phyloP scores from a whole-genome alignment of 2,888 invertebrate genomes.

The Lasioglossum malachurum region DNA sequence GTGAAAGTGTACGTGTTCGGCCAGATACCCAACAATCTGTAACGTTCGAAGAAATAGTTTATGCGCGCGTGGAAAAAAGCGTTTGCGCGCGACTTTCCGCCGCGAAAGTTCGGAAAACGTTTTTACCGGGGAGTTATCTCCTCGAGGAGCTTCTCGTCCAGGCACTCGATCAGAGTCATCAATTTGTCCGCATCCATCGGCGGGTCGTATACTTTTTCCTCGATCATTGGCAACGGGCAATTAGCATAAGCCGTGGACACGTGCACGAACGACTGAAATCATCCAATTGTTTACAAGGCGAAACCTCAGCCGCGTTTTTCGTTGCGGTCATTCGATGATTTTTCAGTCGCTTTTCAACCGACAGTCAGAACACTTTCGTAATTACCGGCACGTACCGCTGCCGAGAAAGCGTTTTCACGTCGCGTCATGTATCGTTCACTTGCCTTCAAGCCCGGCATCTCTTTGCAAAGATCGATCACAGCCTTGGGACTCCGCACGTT shows the following conservation, averaged over 20 bases:
- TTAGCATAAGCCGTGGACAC: constrained; percentile 88
- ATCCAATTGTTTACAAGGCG: neutral
- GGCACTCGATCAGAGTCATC: constrained; percentile 85
- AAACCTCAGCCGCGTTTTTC: neutral
- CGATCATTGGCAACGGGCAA: constrained; percentile 85
- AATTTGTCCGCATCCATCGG: constrained; percentile 86
- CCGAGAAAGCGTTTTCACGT: neutral
- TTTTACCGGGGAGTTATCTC: constrained; percentile 86
- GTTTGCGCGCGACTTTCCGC: neutral
- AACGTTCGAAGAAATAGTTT: neutral
- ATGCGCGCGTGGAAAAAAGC: neutral
- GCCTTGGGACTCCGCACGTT: constrained; percentile 90
- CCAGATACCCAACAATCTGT: constrained; percentile 89
- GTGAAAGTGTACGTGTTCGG: constrained; percentile 97
- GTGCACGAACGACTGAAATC: constrained; percentile 85
- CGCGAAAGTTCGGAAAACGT: neutral
- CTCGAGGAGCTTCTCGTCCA: constrained; percentile 86
- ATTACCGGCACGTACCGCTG: neutral
- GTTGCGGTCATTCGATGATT: neutral
- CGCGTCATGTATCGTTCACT: neutral
- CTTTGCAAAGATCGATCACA: constrained; percentile 88
- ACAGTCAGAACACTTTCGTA: neutral
- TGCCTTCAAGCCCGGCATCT: constrained; percentile 88
- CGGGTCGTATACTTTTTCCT: constrained; percentile 86
- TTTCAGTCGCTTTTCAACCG: neutral